Conservation (phyloP, 2,888 invertebrate genomes). For the Standfussiana lucernea region DNA sequence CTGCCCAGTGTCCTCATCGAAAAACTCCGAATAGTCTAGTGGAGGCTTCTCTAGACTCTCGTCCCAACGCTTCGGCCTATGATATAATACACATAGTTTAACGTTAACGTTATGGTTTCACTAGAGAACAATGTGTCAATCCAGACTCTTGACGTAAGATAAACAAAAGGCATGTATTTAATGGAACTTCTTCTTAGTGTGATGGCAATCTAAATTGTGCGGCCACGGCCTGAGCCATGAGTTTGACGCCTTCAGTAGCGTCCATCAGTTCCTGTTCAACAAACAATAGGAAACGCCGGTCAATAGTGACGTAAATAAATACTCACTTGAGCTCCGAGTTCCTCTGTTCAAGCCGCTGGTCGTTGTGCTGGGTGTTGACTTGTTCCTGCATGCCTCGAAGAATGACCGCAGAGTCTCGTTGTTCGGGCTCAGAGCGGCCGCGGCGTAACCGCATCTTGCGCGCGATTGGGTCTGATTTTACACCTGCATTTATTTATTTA, state of each 20-base stretch:
- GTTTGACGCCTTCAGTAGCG: background rate
- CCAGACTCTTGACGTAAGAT: constrained; percentile 15
- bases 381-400: constrained; percentile 94
- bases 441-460: constrained; percentile 97
- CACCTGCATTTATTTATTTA: constrained; percentile 73
- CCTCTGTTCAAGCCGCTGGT: constrained; percentile 91
- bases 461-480: constrained; percentile 96
- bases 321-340: constrained; percentile 92
- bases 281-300: background rate
- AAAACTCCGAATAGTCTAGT: constrained; percentile 99
- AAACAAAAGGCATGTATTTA: constrained; percentile 4
- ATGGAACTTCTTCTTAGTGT: background rate
- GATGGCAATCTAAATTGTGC: background rate
- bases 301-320: background rate
- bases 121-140: constrained; percentile 29
- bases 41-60: constrained; percentile 98
- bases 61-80: constrained; percentile 98
- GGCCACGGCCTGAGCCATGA: background rate
- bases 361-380: constrained; percentile 92
- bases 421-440: constrained; percentile 93
- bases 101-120: constrained; percentile 40
- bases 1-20: constrained; percentile 98
- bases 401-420: constrained; percentile 95
- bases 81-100: constrained; percentile 33
- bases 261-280: background rate